Conservation (phyloP, 1,140 invertebrate genomes). For the Tetramorium alpestre region DNA sequence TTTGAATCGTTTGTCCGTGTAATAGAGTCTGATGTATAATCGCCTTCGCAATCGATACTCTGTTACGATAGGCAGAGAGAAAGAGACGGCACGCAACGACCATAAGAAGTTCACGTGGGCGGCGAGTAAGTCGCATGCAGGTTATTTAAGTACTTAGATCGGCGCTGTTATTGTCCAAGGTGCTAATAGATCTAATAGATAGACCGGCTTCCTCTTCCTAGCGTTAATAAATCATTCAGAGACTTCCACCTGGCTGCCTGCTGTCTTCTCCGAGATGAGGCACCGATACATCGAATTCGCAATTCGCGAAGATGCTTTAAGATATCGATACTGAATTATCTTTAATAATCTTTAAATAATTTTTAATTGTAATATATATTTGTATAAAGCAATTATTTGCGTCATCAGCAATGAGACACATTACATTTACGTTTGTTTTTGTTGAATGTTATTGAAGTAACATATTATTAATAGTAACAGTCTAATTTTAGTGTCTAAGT, state of each 20-base stretch:
- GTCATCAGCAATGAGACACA: neutral
- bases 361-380: neutral
- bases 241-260: constrained; percentile 51
- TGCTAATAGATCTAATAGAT: constrained; percentile 77
- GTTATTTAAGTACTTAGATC: constrained; percentile 79
- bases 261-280: constrained; percentile 5
- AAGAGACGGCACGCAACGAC: constrained; percentile 15
- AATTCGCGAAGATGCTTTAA: neutral
- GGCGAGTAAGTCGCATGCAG: constrained; percentile 70
- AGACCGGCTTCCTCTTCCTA: constrained; percentile 78
- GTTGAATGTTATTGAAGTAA: neutral
- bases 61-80: constrained; percentile 31
- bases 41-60: constrained; percentile 73
- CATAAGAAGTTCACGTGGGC: constrained; percentile 76
- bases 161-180: constrained; percentile 78
- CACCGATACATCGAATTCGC: neutral
- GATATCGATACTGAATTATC: neutral
- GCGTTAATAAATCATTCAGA: constrained; percentile 79
- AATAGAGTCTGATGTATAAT: constrained; percentile 43
- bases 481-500: neutral
- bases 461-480: neutral
- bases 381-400: neutral
- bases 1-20: neutral
- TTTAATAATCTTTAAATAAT: neutral
- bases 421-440: neutral